Conservation (phyloP, 2,113 vertebrate genomes). For the Zapus hudsonius region DNA sequence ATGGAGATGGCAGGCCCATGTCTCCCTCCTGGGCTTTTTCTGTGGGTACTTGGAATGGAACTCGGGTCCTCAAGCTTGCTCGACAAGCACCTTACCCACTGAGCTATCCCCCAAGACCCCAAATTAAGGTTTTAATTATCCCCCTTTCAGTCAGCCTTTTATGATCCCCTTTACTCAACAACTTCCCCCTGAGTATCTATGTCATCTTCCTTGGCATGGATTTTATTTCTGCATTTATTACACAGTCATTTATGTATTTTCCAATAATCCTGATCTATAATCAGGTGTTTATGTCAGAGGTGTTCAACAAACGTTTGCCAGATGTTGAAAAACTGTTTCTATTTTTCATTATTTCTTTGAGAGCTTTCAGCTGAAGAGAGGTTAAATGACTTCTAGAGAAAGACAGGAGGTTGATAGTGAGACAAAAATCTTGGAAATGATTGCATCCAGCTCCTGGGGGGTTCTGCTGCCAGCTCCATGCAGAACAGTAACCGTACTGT, state of each 20-base stretch:
- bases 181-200: background rate
- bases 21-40: too few relatives aligned
- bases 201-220: background rate
- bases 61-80: too few relatives aligned
- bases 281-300: background rate
- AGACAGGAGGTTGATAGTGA: constrained; percentile 22
- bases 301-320: constrained; percentile 52
- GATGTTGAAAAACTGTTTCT: constrained; percentile 3
- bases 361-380: constrained; percentile 33
- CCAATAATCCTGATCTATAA: background rate
- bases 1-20: too few relatives aligned
- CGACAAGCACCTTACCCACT: too few relatives aligned
- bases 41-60: too few relatives aligned
- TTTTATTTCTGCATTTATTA: constrained; percentile 27
- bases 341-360: constrained; percentile 24
- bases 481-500: background rate
- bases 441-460: background rate
- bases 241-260: constrained; percentile 23
- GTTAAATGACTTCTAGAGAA: constrained; percentile 31
- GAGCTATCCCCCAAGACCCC: too few relatives aligned
- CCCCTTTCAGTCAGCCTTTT: background rate
- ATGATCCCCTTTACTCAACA: background rate
- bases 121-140: background rate
- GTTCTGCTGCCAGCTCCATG: background rate
- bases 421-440: constrained; percentile 33